Evolutionary conservation across 1,140 invertebrate genomes (phyloP), one percentile per base, ranked within the genome.

Genomic region (Papilio xuthus): DNA sequence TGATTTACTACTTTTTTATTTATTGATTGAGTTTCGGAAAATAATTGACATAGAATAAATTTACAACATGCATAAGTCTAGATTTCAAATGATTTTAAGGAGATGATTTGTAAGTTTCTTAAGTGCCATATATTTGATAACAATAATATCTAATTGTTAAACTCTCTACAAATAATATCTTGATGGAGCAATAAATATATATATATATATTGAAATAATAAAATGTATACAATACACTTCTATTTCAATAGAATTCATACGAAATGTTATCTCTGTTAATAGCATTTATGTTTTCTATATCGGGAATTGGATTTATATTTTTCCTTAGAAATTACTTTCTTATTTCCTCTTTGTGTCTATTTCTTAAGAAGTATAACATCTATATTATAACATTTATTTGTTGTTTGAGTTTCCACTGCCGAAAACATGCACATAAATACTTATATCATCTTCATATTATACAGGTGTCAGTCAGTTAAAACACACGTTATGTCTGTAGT

Each of bases 281-380:
- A 53, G 18, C 50, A n/a, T 53, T 53, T 53, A 53, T 60, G 56
- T 60, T 60, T 60, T 60, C 56, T 60, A 26, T 26, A 26, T 13
- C 20, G 15, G 13, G 56, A 60, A 60, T 60, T 60, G 9, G 56
- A 60, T 28, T 26, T 20, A 60, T 60, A 60, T 26, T 60, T 60
- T 26, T 4, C 56, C 12, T 60, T 26, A 18, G 12, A 28, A 7
- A 56, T 56, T 56, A 26, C 7, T 26, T 60, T 26, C 23, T 60
- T 26, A 60, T 26, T 60, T 60, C 23, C 23, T 60, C 23, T 60
- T 60, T 20, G 20, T 23, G 7, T 56, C 20, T 23, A n/a, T 56
- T 56, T 56, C 15, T 26, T 60, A 60, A 60, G 9, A 26, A 20
- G 56, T 60, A n/a, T 50, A 50, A 18, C 50, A 20, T n/a, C n/a